Percentiles rank a stretch among this genome's conserved stretches.
phyloP scores from a whole-genome alignment of 2,888 invertebrate genomes.

The Pyrochroa serraticornis region DNA sequence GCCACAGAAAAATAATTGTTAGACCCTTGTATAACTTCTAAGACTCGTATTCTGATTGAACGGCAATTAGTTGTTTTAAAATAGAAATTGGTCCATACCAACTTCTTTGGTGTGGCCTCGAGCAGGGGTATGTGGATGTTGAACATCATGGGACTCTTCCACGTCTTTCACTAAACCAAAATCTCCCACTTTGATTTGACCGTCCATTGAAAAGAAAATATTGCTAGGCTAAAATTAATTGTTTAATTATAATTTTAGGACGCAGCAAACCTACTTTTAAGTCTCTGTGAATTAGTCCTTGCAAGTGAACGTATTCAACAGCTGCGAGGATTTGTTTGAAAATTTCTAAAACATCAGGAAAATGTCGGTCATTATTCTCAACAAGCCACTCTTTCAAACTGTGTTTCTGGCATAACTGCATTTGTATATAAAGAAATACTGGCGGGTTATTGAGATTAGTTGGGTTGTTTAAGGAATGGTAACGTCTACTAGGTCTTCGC shows the following conservation, averaged over 20 bases:
- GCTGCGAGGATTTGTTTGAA: conserved; percentile 93
- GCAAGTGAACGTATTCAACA: conserved; percentile 93
- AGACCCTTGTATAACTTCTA: too few relatives aligned
- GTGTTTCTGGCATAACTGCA: conserved; percentile 91
- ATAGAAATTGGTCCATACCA: too few relatives aligned
- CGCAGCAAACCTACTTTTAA: conserved; percentile 72
- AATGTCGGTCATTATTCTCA: conserved; percentile 61
- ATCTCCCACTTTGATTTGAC: conserved; percentile 93
- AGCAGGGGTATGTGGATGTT: conserved; percentile 25
- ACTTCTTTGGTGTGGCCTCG: conserved; percentile 68
- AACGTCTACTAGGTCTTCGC: conserved; percentile 49
- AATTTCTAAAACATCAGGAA: conserved; percentile 66
- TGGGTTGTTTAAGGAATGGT: conserved; percentile 46
- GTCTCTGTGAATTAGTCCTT: conserved; percentile 94
- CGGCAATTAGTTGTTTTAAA: too few relatives aligned
- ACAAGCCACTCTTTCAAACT: conserved; percentile 92
- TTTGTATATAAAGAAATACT: conserved; percentile 93
- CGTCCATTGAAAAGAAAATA: conserved; percentile 91
- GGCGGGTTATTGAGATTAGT: conserved; percentile 33
- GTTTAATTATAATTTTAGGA: background rate
- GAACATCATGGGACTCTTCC: conserved; percentile 61
- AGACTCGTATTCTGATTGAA: too few relatives aligned
- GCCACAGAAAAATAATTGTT: too few relatives aligned
- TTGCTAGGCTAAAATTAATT: conserved; percentile 72
- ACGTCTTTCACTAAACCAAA: conserved; percentile 96